Conservation (phyloP, 2,113 vertebrate genomes). For the Zosterops lateralis region DNA sequence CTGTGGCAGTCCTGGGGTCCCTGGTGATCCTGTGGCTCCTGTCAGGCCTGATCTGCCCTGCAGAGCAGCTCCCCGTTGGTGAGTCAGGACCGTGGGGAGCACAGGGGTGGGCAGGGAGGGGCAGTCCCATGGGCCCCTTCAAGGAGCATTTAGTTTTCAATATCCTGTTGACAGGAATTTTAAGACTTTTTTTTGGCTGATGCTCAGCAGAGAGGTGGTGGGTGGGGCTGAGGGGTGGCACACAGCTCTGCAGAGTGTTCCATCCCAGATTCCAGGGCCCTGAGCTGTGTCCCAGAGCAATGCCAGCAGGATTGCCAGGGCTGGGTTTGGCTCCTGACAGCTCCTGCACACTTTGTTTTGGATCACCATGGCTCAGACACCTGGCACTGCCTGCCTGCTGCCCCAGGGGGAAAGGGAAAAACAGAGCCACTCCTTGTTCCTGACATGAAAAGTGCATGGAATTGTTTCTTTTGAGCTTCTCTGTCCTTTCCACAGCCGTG, state of each 20-base stretch:
- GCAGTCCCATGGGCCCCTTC: too few species aligned
- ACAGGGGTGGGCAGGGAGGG: neutral
- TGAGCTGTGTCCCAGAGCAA: neutral
- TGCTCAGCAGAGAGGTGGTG: neutral
- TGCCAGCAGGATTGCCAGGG: neutral
- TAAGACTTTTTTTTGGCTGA: neutral
- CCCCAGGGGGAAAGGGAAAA: neutral
- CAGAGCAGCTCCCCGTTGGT: fast-evolving
- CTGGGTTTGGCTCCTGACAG: neutral
- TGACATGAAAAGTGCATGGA: neutral
- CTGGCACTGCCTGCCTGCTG: too few species aligned
- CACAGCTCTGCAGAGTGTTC: fast-evolving
- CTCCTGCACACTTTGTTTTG: neutral
- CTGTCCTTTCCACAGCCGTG: neutral
- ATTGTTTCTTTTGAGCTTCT: neutral
- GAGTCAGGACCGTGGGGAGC: fast-evolving
- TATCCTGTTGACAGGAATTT: too few species aligned
- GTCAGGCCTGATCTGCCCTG: neutral
- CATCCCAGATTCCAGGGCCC: neutral
- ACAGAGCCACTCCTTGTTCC: neutral
- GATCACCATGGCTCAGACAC: neutral
- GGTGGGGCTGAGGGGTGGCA: neutral
- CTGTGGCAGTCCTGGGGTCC: neutral
- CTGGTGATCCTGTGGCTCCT: neutral
- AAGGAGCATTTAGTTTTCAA: neutral